Base-by-base conservation (phyloP, 2,113 vertebrate species). In the Macrotis lagotis region DNA sequence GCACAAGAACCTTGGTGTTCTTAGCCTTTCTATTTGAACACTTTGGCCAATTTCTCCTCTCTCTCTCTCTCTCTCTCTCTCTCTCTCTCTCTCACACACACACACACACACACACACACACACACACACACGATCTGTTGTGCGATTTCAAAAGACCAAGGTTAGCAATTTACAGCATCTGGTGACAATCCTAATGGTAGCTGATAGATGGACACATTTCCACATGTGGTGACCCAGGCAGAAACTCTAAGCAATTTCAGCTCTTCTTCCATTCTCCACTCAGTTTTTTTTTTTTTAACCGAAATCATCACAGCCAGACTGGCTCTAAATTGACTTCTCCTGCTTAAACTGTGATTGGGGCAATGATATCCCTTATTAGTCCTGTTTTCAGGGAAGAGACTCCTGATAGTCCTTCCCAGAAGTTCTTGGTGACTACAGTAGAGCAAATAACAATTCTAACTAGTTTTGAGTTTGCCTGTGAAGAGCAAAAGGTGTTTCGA, bases 111-210 rank as follows among this genome's bases (percentile, higher is more conserved):
- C 26, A 12, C 9, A 31, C 9, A 59, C 55, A 31, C 96, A 93
- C 37, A 95, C 0, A 50, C 9, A 91, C 37, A 26, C 91, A 91
- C 92, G 96, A 96, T 96, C 28, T 24, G 26, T 66, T n/a, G 48
- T 94, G 91, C 44, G 31, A 83, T 0, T 59, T n/a, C 51, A 52
- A 88, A 83, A 93, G 94, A 93, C 3, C 16, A 37, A 95, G 95
- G 4, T 95, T 96, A 1, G 52, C 49, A n/a, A 92, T 92, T 93
- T 11, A n/a, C 59, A 48, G 91, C 92, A 94, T 94, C 96, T 22
- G 37, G n/a, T 44, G 66, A 83, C 37, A 83, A 83, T n/a, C 19
- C 14, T 3, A 8, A 44, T 83, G 16, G 16, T 8, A n/a, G 66
- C 37, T 22, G n/a, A 83, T 83, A n/a, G 66, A 83, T 83, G 66